Conservation (phyloP, 1,140 invertebrate genomes). For the Meloidogyne hapla region DNA sequence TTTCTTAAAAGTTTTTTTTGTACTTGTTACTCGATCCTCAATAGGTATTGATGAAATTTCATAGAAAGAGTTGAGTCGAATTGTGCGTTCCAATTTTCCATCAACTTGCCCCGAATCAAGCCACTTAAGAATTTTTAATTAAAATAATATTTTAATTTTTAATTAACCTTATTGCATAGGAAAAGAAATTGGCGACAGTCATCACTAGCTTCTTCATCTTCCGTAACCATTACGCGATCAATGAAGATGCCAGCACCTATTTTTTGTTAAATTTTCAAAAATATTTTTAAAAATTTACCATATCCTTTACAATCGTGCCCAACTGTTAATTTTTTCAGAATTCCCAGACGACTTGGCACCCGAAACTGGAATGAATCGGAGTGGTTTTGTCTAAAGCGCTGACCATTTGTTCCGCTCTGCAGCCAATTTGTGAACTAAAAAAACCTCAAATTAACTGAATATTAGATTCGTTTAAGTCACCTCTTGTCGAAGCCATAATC, state of each 20-base stretch:
- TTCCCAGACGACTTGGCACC: constrained; percentile 33
- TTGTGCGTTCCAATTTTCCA: constrained; percentile 45
- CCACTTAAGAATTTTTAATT: neutral
- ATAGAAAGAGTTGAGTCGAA: constrained; percentile 44
- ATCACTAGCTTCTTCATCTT: constrained; percentile 35
- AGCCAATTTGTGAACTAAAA: constrained; percentile 53
- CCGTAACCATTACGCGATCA: constrained; percentile 44
- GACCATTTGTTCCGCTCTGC: constrained; percentile 33
- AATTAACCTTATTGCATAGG: constrained; percentile 53
- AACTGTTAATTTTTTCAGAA: constrained; percentile 36
- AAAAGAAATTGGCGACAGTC: constrained; percentile 45
- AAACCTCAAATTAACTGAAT: neutral
- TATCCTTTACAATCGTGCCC: constrained; percentile 48
- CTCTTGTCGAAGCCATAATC: constrained; percentile 39
- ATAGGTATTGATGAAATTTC: constrained; percentile 43
- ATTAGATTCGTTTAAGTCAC: too few relatives aligned
- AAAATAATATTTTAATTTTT: constrained; percentile 35
- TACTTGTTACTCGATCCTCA: constrained; percentile 30
- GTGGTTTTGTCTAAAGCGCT: constrained; percentile 41
- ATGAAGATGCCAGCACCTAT: constrained; percentile 51
- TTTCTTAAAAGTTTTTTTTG: neutral
- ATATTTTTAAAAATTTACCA: constrained; percentile 25
- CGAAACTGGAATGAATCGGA: constrained; percentile 43
- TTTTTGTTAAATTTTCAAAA: neutral
- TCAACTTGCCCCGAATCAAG: constrained; percentile 30